Base-by-base conservation (phyloP, 1,140 invertebrate genomes). In the Watersipora subatra region DNA sequence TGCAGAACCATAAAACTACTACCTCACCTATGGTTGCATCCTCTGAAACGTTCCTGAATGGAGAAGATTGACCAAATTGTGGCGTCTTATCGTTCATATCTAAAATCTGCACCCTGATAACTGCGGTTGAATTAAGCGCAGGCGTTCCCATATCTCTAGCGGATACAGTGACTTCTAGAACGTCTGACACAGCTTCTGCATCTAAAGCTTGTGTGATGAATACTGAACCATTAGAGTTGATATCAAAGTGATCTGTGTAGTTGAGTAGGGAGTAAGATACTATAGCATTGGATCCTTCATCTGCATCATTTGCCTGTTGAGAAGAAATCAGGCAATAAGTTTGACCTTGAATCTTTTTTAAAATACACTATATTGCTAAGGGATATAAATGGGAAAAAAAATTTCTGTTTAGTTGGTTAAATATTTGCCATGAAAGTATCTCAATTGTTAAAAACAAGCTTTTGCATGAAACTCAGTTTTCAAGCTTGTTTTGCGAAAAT, bases 61-160 rank as follows among this genome's bases (percentile, higher is more conserved):
- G n/a, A 12, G 34, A n/a, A 7, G 34, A 12, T 7, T 46, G 34
- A 12, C 86, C 83, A 75, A 96, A 97, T 30, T 82, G 86, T 2
- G 93, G 92, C 2, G 85, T 88, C 81, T 94, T 90, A 81, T 95
- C 92, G 76, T 96, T 95, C 0, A 93, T 64, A 62, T 72, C 69
- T 1, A 61, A 20, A 7, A 72, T 62, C 12, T 30, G 20, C 26
- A 55, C 20, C n/a, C 34, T 46, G n/a, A 46, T 7, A 46, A n/a
- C n/a, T 12, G 34, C 34, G 7, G 34, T 46, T 12, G 34, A 46
- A 12, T 7, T 46, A 12, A 12, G 34, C n/a, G 34, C 34, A 46
- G 34, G 34, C n/a, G n/a, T n/a, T 12, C 34, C 34, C 7, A 12
- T 46, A 46, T 46, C 34, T 12, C 34, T 46, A 46, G 34, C 34